Base-by-base conservation (phyloP, 1,140 invertebrate species). In the Temnothorax longispinosus region DNA sequence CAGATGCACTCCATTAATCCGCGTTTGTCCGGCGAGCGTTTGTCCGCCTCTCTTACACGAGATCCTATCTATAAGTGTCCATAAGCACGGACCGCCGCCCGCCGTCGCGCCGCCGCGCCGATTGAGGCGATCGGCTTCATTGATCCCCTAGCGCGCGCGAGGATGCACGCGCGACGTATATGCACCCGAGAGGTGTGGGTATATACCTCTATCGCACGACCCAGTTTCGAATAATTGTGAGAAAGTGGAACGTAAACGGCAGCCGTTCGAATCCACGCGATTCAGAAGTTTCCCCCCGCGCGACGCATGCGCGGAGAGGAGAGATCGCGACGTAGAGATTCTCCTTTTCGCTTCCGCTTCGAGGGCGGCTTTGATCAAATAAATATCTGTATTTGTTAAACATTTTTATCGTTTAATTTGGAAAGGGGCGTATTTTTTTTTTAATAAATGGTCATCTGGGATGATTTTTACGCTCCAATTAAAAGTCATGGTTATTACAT, bases 161-260 rank as follows among this genome's bases (percentile, higher is more conserved):
- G 56, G 54, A 72, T 72, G 65, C 38, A 69, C 80, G 13, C 69
- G 54, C 64, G 38, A n/a, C 52, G 52, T 58, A 41, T 27, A 8
- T 38, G 38, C 64, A n/a, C 41, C 64, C 21, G 38, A n/a, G 60
- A n/a, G 13, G 27, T 21, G 15, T 27, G 38, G 11, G 65, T 50
- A 2, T 69, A 41, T 27, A 47, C 21, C 65, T 38, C 44, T 58
- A 72, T 74, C 6, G 54, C 54, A 27, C 80, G 80, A 84, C 80
- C 80, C 44, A 84, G 69, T 84, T 84, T 75, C 41, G 21, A 62
- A 75, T 84, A 74, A 84, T 84, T 27, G 18, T 58, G 54, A 60
- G 80, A 84, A 84, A 84, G 80, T 84, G n/a, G 69, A 84, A 75
- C 54, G 18, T 58, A 47, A 7, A 72, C 38, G 44, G 21, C 77